Base-by-base conservation (phyloP, 1,140 invertebrate species). In the Sycophaga agraensis region DNA sequence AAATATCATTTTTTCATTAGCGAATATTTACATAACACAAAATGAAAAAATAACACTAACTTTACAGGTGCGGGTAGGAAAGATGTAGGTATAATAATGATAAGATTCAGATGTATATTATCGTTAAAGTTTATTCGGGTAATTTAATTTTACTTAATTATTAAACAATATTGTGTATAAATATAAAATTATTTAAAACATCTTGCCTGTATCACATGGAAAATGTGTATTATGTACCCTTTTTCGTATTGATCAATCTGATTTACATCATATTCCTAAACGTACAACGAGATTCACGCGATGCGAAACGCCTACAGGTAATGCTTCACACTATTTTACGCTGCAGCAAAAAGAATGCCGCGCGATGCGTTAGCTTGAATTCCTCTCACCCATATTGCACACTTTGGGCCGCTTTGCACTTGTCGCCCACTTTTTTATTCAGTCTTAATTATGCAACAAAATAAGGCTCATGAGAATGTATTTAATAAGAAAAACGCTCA, bases 141-240 rank as follows among this genome's bases (percentile, higher is more conserved):
- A 31, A 37, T n/a, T 65, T 60, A 55, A 62, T 65, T 62, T 43
- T 26, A 57, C 9, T 26, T 39, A 49, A 49, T 50, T 59, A 35
- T 40, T 28, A 34, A 57, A 65, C 42, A 57, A 34, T 9, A 61
- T 61, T n/a, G 40, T 48, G 49, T 58, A 62, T 39, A 57, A 55
- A 61, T 65, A 65, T 58, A 65, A 61, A 65, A 61, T 65, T 61
- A 65, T 62, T 65, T 65, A 51, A 61, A 65, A 55, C 43, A 58
- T 43, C 26, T 65, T 65, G 53, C 46, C 35, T 42, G 22, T 60
- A 62, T 56, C 53, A 56, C 51, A 56, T 56, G 45, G 17, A 42
- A 49, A 56, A 56, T 39, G 53, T 55, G 42, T 48, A 9, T 49
- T 19, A 31, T 24, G 19, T 49, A 35, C 45, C 37, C 9, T 40